Evolutionary conservation across 2,888 invertebrate genomes (phyloP), one percentile per base, ranked within the genome.

Genomic region (Drosophila mimica): DNA sequence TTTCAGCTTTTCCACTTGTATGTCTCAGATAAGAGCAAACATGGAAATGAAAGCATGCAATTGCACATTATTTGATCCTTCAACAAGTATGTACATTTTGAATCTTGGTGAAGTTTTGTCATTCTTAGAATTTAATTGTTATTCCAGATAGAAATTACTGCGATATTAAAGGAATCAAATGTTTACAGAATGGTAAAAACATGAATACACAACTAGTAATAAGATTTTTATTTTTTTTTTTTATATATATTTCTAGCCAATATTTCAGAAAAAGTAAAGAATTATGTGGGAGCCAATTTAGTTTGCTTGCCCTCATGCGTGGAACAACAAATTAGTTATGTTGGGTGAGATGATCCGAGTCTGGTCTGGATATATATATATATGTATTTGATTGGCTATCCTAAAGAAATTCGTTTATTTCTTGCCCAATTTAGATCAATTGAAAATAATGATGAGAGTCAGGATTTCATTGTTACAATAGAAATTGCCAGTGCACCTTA

Each of bases 21-120:
- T 92, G 85, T 82, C 86, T 5, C 76, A 87, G 66, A 70, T 88
- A 30, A 80, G 91, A 53, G 80, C 83, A 60, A 25, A 81, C 66
- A 74, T 89, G 48, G 92, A 92, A 68, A 73, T 90, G 57, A 51
- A 83, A 36, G 17, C 69, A 6, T 92, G 92, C 61, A 92, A 92
- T 67, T 92, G 92, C 59, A 91, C 92, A 1, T 63, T 91, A 34
- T 83, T 83, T 56, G 83, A 80, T 49, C 75, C 89, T 7, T 71
- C 82, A 54, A 82, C 64, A 58, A 83, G 92, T 92, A 83, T 70
- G 83, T 53, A 17, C 2, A 9, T 11, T 38, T 0, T n/a, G n/a
- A 11, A 13, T 17, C 6, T 36, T 28, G 54, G 25, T 17, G 3
- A 17, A 15, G 5, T n/a, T 13, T 11, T 17, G 17, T n/a, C n/a